Percentiles rank a stretch among this genome's conserved stretches.
phyloP scores from a whole-genome alignment of 2,888 invertebrate genomes.

The Zele albiditarsus region DNA sequence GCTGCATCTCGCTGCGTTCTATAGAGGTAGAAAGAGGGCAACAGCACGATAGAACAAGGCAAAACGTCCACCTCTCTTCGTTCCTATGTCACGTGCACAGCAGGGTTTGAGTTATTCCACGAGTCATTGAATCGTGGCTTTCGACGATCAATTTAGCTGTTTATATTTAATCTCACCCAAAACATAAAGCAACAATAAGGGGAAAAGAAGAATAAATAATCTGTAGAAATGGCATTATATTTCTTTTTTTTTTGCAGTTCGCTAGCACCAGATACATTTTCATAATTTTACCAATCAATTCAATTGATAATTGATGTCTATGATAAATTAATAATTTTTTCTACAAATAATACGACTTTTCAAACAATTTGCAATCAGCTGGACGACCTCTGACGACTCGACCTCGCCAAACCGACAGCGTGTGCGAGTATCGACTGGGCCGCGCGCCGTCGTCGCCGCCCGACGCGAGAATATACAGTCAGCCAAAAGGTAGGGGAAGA shows the following conservation, averaged over 20 bases:
- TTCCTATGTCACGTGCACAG: neutral
- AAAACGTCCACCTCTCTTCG: neutral
- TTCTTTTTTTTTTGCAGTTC: neutral
- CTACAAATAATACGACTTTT: neutral
- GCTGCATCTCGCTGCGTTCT: neutral
- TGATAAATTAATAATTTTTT: neutral
- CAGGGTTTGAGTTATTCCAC: constrained; percentile 21
- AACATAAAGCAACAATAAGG: neutral
- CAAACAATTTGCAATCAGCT: neutral
- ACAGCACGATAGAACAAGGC: neutral
- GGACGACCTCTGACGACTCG: constrained; percentile 68
- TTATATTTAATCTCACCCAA: neutral
- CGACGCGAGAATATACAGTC: constrained; percentile 46
- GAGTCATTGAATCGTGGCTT: constrained; percentile 32
- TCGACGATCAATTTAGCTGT: neutral
- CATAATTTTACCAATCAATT: neutral
- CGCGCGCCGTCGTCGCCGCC: constrained; percentile 56
- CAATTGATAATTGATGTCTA: neutral
- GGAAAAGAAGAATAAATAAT: neutral
- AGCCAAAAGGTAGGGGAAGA: constrained; percentile 18
- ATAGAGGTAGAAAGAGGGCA: neutral
- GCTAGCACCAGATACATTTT: no score
- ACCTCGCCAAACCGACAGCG: constrained; percentile 69
- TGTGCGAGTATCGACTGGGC: constrained; percentile 24
- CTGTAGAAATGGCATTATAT: neutral